A percentile compares a stretch with the other conserved stretches of the same genome.
Conservation (phyloP, 1,140 invertebrate species). For the Drosophila athabasca region DNA sequence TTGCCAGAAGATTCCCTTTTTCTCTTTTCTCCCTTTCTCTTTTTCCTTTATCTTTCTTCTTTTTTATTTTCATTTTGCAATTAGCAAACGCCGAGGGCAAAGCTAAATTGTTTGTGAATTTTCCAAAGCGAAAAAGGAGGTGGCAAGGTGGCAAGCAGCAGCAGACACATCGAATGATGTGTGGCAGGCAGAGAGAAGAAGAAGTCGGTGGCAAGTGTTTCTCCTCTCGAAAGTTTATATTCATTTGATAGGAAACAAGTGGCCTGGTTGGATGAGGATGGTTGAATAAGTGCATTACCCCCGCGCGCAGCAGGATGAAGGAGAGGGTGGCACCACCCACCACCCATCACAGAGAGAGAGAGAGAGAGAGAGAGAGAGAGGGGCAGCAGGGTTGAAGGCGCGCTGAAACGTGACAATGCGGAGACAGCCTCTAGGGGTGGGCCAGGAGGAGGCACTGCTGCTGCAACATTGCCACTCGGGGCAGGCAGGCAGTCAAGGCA, state of each 20-base stretch:
- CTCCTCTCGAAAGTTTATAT: conserved; percentile 63
- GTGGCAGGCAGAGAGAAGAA: conserved; percentile 1
- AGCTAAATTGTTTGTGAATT: conserved; percentile 72
- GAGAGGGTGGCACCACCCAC: not conserved
- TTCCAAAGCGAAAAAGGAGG: not conserved
- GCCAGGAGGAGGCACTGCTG: not conserved
- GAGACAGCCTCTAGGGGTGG: conserved; percentile 33
- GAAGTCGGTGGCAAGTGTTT: conserved; percentile 35
- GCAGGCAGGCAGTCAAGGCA: conserved; percentile 49
- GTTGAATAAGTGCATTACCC: conserved; percentile 57
- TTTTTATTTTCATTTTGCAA: conserved; percentile 45
- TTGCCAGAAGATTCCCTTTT: conserved; percentile 23
- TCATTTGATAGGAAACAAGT: conserved; percentile 79
- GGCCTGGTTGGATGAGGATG: conserved; percentile 41
- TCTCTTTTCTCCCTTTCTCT: not conserved
- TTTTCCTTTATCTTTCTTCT: conserved; percentile 2
- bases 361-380: not conserved
- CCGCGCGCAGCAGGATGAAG: not conserved
- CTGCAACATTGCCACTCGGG: conserved; percentile 41
- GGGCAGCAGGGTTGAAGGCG: conserved; percentile 5
- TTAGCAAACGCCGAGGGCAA: conserved; percentile 63
- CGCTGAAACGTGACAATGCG: conserved; percentile 72
- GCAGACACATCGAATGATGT: not conserved
- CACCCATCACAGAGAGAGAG: not conserved
- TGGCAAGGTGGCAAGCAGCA: too few relatives aligned